Evolutionary conservation across 2,113 vertebrate genomes (phyloP).

Genomic region (Prochilodus magdalenae): DNA sequence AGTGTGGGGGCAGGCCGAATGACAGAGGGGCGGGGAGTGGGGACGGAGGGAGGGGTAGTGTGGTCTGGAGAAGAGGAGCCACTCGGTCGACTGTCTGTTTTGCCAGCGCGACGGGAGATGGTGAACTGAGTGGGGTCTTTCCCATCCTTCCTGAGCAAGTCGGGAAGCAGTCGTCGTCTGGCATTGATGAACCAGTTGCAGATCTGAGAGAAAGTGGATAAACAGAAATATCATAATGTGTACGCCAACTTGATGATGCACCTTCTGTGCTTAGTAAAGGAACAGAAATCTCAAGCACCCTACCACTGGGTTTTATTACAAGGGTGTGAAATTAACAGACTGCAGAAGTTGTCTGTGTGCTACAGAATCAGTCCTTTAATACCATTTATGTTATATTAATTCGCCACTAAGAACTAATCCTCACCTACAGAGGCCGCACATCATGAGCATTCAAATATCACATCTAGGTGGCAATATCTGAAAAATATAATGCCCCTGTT

Average conservation of each 20-base stretch:
- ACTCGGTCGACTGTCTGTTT: constrained; percentile 63
- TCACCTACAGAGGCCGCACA: too few relatives aligned
- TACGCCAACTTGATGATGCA: background rate
- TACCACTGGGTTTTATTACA: too few relatives aligned
- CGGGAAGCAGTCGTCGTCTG: constrained; percentile 89
- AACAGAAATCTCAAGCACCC: too few relatives aligned
- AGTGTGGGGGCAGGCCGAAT: constrained; percentile 70
- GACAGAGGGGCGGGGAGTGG: constrained; percentile 75
- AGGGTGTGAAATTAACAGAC: too few relatives aligned
- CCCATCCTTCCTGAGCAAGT: constrained; percentile 92
- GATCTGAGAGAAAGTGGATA: constrained; percentile 77
- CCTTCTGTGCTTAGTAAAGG: too few relatives aligned
- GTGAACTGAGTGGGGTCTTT: constrained; percentile 96
- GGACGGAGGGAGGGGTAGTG: constrained; percentile 61
- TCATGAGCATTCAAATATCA: too few relatives aligned
- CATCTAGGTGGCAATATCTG: too few relatives aligned
- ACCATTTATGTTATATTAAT: too few relatives aligned
- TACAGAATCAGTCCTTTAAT: too few relatives aligned
- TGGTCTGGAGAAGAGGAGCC: constrained; percentile 64
- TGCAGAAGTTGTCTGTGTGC: too few relatives aligned
- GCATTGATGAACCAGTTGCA: constrained; percentile 99
- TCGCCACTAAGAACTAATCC: too few relatives aligned
- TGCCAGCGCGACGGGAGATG: constrained; percentile 88
- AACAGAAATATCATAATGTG: background rate
- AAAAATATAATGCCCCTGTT: too few relatives aligned